Base-by-base conservation (phyloP, 2,888 invertebrate genomes). In the Melinaea menophilus region DNA sequence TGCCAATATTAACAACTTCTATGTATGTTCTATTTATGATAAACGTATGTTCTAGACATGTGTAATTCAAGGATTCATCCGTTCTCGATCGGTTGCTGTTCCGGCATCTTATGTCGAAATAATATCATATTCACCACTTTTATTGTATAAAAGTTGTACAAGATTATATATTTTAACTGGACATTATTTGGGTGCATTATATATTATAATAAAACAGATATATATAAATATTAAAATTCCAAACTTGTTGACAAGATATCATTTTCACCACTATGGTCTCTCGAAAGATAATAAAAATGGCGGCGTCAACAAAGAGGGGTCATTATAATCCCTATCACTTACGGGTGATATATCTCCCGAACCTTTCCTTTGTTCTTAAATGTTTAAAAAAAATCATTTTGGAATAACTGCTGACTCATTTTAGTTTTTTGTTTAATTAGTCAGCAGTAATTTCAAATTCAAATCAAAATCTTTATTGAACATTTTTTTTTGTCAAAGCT, bases 351-450 rank as follows among this genome's bases (percentile, higher is more conserved):
- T 51, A 51, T 51, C 31, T 51, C 31, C 51, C 11, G 51, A 51
- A 51, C 51, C 51, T 51, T 51, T 51, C 31, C 51, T 51, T 51
- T 51, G 51, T 51, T 51, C 31, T 51, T n/a, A 5, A 51, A 51
- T 51, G 22, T 31, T 11, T 11, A 48, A 48, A n/a, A 48, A 48
- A 22, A 48, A 11, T 51, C 51, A 51, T 51, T 51, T 51, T 31
- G n/a, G 31, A 51, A 51, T 51, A 51, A 7, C 51, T 22, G 22
- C 7, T 22, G 2, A 22, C 22, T 22, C 48, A 7, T n/a, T 31
- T 22, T 51, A 5, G 51, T 22, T 22, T 22, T 22, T 22, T n/a
- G n/a, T 22, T 22, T 22, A 22, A 22, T 22, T 22, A 22, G 22
- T 22, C 22, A 22, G 22, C 22, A 22, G 22, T 22, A 22, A 22